A percentile compares a stretch with the other conserved stretches of the same genome.
phyloP scores from a whole-genome alignment of 2,113 vertebrate genomes.

The Halichoeres trimaculatus region DNA sequence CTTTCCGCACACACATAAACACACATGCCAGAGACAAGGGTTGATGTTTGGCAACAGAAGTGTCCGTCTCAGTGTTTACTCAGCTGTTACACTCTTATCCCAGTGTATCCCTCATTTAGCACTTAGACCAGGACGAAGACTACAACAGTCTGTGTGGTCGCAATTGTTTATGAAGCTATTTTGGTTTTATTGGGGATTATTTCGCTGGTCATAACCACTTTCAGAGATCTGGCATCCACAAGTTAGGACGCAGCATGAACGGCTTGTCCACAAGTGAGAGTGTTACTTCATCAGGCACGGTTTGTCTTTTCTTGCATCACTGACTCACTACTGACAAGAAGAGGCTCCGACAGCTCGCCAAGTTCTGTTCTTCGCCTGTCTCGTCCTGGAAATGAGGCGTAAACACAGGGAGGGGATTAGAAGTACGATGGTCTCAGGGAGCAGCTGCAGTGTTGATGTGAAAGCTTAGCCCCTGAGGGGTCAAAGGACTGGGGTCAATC shows the following conservation, averaged over 20 bases:
- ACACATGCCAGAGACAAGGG: constrained; percentile 4
- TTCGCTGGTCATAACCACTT: neutral
- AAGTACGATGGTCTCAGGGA: neutral
- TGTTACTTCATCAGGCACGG: constrained; percentile 14
- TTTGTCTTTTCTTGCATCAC: constrained; percentile 13
- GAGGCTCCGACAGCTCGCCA: constrained; percentile 16
- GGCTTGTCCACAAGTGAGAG: neutral
- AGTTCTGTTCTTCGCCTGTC: constrained; percentile 35
- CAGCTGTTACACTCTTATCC: constrained; percentile 39
- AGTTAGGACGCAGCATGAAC: neutral
- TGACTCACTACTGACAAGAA: constrained; percentile 28
- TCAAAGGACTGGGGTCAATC: constrained; percentile 22
- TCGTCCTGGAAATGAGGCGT: constrained; percentile 37
- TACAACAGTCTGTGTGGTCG: neutral
- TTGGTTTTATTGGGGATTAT: constrained; percentile 9
- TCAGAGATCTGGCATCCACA: neutral
- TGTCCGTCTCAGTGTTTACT: constrained; percentile 34
- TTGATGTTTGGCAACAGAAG: constrained; percentile 37
- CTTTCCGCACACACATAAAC: constrained; percentile 17
- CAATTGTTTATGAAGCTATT: neutral
- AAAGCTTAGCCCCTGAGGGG: constrained; percentile 33
- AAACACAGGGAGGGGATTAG: constrained; percentile 11
- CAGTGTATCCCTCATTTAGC: constrained; percentile 14
- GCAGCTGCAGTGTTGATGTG: constrained; percentile 70
- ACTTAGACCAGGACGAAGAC: neutral